Evolutionary conservation across 2,888 invertebrate genomes (phyloP), one percentile per base, ranked within the genome.

Genomic region (Tetragonisca angustula): DNA sequence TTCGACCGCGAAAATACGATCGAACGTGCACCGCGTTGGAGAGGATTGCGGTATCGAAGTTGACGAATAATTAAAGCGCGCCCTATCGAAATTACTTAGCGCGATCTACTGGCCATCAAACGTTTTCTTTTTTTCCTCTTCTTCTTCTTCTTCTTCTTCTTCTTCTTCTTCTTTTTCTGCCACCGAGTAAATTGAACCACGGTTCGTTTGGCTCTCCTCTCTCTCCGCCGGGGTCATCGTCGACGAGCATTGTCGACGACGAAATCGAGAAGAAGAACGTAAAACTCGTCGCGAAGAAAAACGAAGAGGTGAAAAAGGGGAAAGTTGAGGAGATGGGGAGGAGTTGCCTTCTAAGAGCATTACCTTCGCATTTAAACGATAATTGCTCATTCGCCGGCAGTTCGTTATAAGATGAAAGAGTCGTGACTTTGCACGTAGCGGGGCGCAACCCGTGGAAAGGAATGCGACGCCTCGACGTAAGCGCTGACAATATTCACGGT

Each of bases 401-500:
- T 79, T 77, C 75, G 70, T 85, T 78, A 65, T 64, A 69, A 83
- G 77, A 78, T 76, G 85, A 85, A 86, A 89, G 86, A 87, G 83
- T 79, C 67, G 70, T 77, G 86, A 86, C 68, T 84, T 83, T 79
- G 76, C 76, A 75, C 69, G 76, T 49, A 54, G 73, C 67, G 81
- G 61, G 77, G 70, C 81, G 50, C 84, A 70, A 80, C 56, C 79
- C 68, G 61, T 73, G 67, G 4, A 64, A 73, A 72, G 87, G 87
- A 87, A 89, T 83, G 88, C 83, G 81, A 71, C 81, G 87, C 75
- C 81, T 84, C 71, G 86, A 80, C 86, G 77, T 77, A 72, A 88
- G 84, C 88, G 83, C 83, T 85, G 87, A 90, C 89, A 88, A 90
- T 90, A 90, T 90, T 90, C 89, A 86, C 84, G 86, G 88, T 90